phyloP scores from a whole-genome alignment of 2,888 invertebrate genomes.

The Gandaritis pyraliata region DNA sequence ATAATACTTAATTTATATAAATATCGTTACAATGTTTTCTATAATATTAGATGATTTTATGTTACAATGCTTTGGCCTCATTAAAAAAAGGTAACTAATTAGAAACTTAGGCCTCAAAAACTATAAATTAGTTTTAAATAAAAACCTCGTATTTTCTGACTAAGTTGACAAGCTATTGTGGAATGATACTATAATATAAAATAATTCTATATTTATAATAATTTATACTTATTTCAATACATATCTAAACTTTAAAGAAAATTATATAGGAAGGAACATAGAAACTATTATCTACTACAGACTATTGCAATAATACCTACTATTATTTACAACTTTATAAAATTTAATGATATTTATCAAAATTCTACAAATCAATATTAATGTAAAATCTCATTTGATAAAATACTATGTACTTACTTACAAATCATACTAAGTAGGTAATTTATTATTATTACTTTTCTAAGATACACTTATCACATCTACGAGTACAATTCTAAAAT shows the following conservation, averaged over 20 bases:
- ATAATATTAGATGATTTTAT: slow-evolving; percentile 17
- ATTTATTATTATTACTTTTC: slow-evolving; percentile 2
- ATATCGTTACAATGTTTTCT: neutral
- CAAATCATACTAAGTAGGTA: neutral
- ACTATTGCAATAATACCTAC: too few relatives aligned
- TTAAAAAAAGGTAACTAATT: slow-evolving; percentile 30
- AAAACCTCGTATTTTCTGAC: slow-evolving; percentile 37
- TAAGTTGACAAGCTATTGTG: slow-evolving; percentile 37
- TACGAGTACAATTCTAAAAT: slow-evolving; percentile 9
- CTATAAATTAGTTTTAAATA: slow-evolving; percentile 25
- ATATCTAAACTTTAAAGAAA: slow-evolving; percentile 23
- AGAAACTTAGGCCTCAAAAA: slow-evolving; percentile 39
- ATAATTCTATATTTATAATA: slow-evolving; percentile 31
- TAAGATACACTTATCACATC: slow-evolving; percentile 11
- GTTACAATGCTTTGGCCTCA: slow-evolving; percentile 54
- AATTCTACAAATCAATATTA: slow-evolving; percentile 24
- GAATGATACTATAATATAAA: slow-evolving; percentile 42
- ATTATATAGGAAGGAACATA: slow-evolving; percentile 43
- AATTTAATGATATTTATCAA: slow-evolving; percentile 5
- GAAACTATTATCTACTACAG: too few relatives aligned
- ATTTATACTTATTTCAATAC: neutral
- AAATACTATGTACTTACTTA: neutral
- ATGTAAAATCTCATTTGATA: slow-evolving; percentile 33
- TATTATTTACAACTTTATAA: neutral
- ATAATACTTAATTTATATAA: neutral